These are phyloP conservation scores for Zaprionus camerounensis DNA, from an alignment of 1,140 invertebrate genomes.

Conservation along the genomic window DNA sequence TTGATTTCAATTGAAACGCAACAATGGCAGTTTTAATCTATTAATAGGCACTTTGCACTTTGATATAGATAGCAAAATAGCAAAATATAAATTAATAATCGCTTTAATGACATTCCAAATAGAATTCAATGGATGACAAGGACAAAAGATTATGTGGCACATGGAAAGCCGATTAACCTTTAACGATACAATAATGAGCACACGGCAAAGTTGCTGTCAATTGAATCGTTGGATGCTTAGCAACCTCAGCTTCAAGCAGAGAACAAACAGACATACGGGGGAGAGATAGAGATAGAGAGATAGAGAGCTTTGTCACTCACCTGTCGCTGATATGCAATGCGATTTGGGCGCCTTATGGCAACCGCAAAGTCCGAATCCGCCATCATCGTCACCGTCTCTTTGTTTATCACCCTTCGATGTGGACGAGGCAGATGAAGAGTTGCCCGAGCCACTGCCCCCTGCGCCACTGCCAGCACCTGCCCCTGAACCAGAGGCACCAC, in stretches of 20 bases:
- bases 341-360: slow-evolving; percentile 83
- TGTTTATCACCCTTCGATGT: slow-evolving; percentile 61
- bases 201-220: no score
- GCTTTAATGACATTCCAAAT: neutral
- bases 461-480: neutral
- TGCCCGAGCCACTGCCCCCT: slow-evolving; percentile 1
- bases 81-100: neutral
- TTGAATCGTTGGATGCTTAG: neutral
- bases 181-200: no score
- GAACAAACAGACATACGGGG: neutral
- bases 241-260: neutral
- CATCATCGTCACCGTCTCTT: slow-evolving; percentile 36
- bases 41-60: neutral
- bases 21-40: neutral
- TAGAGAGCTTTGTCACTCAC: slow-evolving; percentile 49
- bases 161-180: no score
- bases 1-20: neutral
- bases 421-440: slow-evolving; percentile 5
- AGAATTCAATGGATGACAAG: neutral
- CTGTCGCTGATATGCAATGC: slow-evolving; percentile 84
- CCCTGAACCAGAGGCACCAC: neutral
- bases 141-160: neutral
- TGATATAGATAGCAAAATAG: neutral
- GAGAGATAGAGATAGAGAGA: neutral
- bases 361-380: slow-evolving; percentile 65